These are phyloP conservation scores for Microchrysa polita DNA, from an alignment of 2,888 invertebrate species.

Conservation along the genomic window DNA sequence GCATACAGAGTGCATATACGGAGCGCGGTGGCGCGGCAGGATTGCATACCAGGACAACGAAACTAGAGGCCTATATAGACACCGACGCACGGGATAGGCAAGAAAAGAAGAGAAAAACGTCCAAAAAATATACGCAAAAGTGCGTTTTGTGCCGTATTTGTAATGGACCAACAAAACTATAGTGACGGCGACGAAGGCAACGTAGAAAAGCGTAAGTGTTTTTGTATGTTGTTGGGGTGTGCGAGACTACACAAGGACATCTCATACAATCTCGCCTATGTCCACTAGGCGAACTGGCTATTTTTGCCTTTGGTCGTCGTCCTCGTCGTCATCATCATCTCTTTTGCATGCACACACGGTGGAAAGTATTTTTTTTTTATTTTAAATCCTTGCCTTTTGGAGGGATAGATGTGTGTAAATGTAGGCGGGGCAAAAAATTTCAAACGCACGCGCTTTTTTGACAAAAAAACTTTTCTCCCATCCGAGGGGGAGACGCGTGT, in stretches of 20 bases:
- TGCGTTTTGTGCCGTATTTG: constrained; percentile 37
- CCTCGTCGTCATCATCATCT: no score
- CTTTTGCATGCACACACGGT: no score
- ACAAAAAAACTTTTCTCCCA: no score
- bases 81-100: neutral
- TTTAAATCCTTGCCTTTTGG: no score
- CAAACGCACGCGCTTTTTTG: constrained; percentile 52
- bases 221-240: constrained; percentile 24
- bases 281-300: no score
- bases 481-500: no score
- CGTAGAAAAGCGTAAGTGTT: constrained; percentile 36
- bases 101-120: no score
- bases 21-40: no score
- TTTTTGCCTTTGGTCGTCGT: no score
- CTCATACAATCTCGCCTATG: no score
- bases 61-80: constrained; percentile 12
- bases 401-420: constrained; percentile 39
- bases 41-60: constrained; percentile 22
- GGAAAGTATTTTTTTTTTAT: no score
- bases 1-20: no score
- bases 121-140: constrained; percentile 38
- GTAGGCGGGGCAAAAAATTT: constrained; percentile 52
- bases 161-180: constrained; percentile 21
- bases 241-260: constrained; percentile 17
- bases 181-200: constrained; percentile 8